phyloP scores from a whole-genome alignment of 2,113 vertebrate species.

The Calonectris borealis region DNA sequence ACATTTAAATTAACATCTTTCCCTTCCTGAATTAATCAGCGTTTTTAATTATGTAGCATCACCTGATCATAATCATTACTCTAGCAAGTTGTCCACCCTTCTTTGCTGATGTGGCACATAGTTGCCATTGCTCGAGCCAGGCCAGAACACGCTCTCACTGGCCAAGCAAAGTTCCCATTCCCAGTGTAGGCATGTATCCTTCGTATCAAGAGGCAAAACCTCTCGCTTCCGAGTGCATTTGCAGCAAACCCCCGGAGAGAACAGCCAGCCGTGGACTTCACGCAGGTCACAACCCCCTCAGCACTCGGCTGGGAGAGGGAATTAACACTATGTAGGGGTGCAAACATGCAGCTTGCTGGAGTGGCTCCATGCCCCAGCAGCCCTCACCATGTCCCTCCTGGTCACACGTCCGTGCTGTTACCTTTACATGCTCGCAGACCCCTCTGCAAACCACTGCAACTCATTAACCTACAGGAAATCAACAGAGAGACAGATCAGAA shows the following conservation, averaged over 20 bases:
- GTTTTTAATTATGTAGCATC: background rate
- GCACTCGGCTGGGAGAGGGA: background rate
- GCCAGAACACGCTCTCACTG: background rate
- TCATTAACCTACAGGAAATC: background rate
- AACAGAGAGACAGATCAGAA: background rate
- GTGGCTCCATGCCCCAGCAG: background rate
- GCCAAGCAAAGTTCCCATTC: background rate
- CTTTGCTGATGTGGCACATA: fast-evolving
- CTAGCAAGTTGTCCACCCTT: background rate
- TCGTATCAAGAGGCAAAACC: background rate
- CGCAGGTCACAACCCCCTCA: background rate
- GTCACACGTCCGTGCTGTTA: background rate
- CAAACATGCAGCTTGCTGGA: background rate
- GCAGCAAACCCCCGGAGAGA: background rate
- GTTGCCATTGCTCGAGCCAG: background rate
- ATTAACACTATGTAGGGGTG: fast-evolving
- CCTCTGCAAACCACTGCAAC: background rate
- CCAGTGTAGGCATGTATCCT: fast-evolving
- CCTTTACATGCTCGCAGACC: background rate
- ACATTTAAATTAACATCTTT: background rate
- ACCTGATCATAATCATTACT: background rate
- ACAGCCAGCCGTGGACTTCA: background rate
- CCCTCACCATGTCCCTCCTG: background rate
- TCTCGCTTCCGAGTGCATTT: fast-evolving
- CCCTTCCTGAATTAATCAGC: background rate